These are phyloP conservation scores for Tiliqua scincoides DNA, from an alignment of 2,113 vertebrate genomes.

Conservation along the genomic window DNA sequence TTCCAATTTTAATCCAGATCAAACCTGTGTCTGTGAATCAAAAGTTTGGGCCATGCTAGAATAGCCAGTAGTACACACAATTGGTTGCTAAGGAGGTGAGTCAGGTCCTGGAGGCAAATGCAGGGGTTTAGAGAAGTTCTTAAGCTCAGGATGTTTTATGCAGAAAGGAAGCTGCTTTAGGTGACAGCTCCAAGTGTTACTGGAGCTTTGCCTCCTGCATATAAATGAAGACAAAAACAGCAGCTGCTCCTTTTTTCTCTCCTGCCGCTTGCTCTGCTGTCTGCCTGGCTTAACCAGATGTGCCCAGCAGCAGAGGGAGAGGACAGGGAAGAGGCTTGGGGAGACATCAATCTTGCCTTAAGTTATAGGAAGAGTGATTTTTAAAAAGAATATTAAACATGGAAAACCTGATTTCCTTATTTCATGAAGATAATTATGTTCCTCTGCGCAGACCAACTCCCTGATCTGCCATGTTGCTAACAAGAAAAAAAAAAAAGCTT, in stretches of 20 bases:
- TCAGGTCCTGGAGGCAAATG: not conserved
- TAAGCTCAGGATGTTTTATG: not conserved
- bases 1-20: not conserved
- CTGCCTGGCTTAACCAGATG: conserved; percentile 12
- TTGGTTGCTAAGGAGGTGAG: not conserved
- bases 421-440: not conserved
- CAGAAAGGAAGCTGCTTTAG: not conserved
- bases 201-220: not conserved
- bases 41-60: not conserved
- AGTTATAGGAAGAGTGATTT: not conserved
- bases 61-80: not conserved
- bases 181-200: not conserved
- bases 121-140: not conserved
- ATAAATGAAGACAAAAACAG: not conserved
- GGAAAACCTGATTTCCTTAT: not conserved
- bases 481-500: not conserved
- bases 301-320: conserved; percentile 8
- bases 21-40: not conserved
- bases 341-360: not conserved
- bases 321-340: not conserved
- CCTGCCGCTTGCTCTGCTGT: not conserved
- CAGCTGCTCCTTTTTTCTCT: conserved; percentile 8
- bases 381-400: not conserved
- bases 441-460: not conserved
- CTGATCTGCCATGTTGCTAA: not conserved